Evolutionary conservation across 2,888 invertebrate species (phyloP).

Genomic region (Drosophila mercatorum): DNA sequence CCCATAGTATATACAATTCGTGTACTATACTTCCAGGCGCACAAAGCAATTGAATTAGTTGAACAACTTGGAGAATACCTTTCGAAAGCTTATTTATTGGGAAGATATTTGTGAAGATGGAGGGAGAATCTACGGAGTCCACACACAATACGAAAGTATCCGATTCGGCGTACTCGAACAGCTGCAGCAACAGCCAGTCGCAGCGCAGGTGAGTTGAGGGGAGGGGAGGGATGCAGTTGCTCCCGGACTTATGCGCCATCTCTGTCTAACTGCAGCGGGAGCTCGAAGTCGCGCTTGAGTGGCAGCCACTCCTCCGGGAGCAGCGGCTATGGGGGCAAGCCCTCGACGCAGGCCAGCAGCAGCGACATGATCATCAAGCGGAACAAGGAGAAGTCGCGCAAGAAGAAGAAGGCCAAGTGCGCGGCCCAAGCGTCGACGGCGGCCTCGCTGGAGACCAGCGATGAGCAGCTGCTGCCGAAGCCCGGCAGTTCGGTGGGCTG

Average conservation of each 20-base stretch:
- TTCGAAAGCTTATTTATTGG: background rate
- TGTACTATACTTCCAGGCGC: constrained; percentile 6
- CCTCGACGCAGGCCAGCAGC: constrained; percentile 86
- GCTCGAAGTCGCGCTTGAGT: constrained; percentile 90
- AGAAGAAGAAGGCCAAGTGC: constrained; percentile 82
- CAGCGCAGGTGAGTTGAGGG: constrained; percentile 89
- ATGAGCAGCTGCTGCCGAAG: constrained; percentile 37
- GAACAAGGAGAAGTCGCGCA: constrained; percentile 82
- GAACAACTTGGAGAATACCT: constrained; percentile 1
- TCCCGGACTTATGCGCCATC: background rate
- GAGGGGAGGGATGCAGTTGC: background rate
- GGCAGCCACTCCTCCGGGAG: constrained; percentile 92
- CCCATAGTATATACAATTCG: no score
- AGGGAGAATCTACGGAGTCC: constrained; percentile 82
- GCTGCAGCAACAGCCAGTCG: constrained; percentile 93
- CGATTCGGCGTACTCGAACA: constrained; percentile 93
- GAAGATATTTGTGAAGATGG: constrained; percentile 67
- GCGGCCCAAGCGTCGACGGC: constrained; percentile 27
- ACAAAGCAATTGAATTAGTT: background rate
- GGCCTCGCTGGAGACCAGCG: constrained; percentile 30
- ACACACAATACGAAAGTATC: constrained; percentile 86
- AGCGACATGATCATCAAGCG: constrained; percentile 81
- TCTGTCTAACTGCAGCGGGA: constrained; percentile 86
- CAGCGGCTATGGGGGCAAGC: constrained; percentile 91
- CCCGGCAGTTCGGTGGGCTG: constrained; percentile 11